A percentile compares a stretch with the other conserved stretches of the same genome.
Evolutionary conservation across 1,140 invertebrate species (phyloP).

Genomic region (Dendrolimus punctatus): DNA sequence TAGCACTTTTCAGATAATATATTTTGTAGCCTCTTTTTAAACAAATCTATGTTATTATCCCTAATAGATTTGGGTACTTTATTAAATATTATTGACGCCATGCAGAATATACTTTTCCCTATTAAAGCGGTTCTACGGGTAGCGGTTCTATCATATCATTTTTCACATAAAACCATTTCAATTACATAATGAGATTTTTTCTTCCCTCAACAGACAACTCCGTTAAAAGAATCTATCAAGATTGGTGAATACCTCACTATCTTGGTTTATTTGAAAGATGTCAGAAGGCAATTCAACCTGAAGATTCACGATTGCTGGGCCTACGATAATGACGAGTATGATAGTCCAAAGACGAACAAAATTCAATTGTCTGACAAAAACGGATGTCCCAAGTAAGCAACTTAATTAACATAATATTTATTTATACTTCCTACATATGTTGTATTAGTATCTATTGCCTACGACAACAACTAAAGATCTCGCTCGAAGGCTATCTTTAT

Average conservation of each 20-base stretch:
- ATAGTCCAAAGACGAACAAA: constrained; percentile 73
- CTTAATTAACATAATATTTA: neutral
- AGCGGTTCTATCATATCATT: too few relatives aligned
- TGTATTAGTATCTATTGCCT: neutral
- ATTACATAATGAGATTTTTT: neutral
- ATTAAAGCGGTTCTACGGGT: too few relatives aligned
- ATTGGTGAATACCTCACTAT: constrained; percentile 81
- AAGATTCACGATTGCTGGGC: constrained; percentile 83
- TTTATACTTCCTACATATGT: neutral
- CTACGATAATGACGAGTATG: constrained; percentile 78
- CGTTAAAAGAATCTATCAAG: constrained; percentile 76
- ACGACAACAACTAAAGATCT: too few relatives aligned
- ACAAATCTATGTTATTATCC: too few relatives aligned
- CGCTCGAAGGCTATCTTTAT: too few relatives aligned
- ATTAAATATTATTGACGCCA: too few relatives aligned
- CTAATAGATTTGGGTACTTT: too few relatives aligned
- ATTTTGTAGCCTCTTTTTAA: too few relatives aligned
- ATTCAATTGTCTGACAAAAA: constrained; percentile 77
- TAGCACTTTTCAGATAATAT: too few relatives aligned
- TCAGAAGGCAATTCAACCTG: constrained; percentile 76
- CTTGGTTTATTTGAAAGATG: constrained; percentile 79
- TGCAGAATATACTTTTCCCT: too few relatives aligned
- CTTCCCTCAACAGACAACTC: constrained; percentile 63
- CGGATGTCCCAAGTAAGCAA: constrained; percentile 77
- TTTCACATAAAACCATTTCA: too few relatives aligned